Evolutionary conservation across 2,888 invertebrate species (phyloP).

Genomic region (Diaphora mendica): DNA sequence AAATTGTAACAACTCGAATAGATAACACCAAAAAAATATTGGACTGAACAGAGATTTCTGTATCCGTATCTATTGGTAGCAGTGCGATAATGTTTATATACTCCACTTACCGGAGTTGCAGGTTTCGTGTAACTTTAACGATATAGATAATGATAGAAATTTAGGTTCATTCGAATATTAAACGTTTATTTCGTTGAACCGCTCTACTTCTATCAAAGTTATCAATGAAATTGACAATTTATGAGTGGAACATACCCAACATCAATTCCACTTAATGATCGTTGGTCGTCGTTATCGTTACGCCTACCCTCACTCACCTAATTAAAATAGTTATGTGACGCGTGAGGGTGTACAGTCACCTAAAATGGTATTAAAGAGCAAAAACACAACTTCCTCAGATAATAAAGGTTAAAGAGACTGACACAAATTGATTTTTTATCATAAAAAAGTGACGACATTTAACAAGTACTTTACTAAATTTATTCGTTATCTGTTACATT

Average conservation of each 20-base stretch:
- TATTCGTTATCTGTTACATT: slow-evolving; percentile 70
- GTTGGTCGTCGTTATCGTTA: not conserved
- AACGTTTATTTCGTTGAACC: slow-evolving; percentile 26
- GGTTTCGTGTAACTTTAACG: slow-evolving; percentile 32
- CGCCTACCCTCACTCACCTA: slow-evolving; percentile 9
- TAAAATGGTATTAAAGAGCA: slow-evolving; percentile 39
- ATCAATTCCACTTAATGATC: slow-evolving; percentile 10
- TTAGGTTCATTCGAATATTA: slow-evolving; percentile 16
- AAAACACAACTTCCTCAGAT: slow-evolving; percentile 44
- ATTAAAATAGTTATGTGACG: slow-evolving; percentile 7
- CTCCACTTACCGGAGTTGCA: slow-evolving; percentile 44
- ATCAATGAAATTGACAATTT: slow-evolving; percentile 12
- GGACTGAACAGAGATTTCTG: slow-evolving; percentile 62
- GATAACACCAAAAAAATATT: slow-evolving; percentile 64
- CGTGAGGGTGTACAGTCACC: slow-evolving; percentile 30
- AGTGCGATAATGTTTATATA: slow-evolving; percentile 53
- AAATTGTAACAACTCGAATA: slow-evolving; percentile 62
- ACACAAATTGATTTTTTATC: slow-evolving; percentile 84
- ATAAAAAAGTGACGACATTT: slow-evolving; percentile 72
- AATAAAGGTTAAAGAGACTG: slow-evolving; percentile 59
- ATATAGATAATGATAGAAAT: slow-evolving; percentile 38
- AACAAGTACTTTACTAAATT: slow-evolving; percentile 70
- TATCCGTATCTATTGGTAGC: slow-evolving; percentile 58
- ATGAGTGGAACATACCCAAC: slow-evolving; percentile 10
- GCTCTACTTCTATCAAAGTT: slow-evolving; percentile 22